Percentiles rank a stretch among this genome's conserved stretches.
phyloP scores from a whole-genome alignment of 2,113 vertebrate species.

The Lates calcarifer region DNA sequence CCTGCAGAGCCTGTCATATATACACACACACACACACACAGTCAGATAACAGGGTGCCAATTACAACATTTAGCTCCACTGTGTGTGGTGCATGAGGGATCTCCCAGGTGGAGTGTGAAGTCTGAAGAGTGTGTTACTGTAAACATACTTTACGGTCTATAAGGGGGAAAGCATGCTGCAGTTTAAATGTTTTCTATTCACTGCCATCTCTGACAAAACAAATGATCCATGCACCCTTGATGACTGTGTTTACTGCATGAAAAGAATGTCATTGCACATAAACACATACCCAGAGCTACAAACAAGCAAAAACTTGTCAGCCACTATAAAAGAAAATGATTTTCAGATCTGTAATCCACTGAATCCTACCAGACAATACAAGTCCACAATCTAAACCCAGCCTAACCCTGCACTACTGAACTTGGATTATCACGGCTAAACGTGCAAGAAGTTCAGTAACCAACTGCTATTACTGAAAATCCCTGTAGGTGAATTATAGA shows the following conservation, averaged over 20 bases:
- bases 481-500: conserved; percentile 60
- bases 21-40: conserved; percentile 47
- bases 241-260: conserved; percentile 41
- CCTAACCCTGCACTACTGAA: conserved; percentile 47
- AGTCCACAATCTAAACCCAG: conserved; percentile 54
- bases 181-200: conserved; percentile 41
- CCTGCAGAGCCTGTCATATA: conserved; percentile 89
- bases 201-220: conserved; percentile 50
- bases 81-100: conserved; percentile 45
- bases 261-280: conserved; percentile 44
- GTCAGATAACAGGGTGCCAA: conserved; percentile 46
- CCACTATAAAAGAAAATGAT: conserved; percentile 55
- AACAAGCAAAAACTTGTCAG: conserved; percentile 64
- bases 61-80: conserved; percentile 58
- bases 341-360: conserved; percentile 64
- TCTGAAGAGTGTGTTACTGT: conserved; percentile 39
- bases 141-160: conserved; percentile 42
- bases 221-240: conserved; percentile 27
- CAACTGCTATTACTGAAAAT: conserved; percentile 59
- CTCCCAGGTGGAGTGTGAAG: conserved; percentile 56
- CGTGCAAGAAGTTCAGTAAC: conserved; percentile 35
- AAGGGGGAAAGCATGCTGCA: neutral
- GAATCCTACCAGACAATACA: conserved; percentile 62
- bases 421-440: conserved; percentile 64
- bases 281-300: conserved; percentile 36